Base-by-base conservation (phyloP, 2,888 invertebrate species). In the Brassicogethes aeneus region DNA sequence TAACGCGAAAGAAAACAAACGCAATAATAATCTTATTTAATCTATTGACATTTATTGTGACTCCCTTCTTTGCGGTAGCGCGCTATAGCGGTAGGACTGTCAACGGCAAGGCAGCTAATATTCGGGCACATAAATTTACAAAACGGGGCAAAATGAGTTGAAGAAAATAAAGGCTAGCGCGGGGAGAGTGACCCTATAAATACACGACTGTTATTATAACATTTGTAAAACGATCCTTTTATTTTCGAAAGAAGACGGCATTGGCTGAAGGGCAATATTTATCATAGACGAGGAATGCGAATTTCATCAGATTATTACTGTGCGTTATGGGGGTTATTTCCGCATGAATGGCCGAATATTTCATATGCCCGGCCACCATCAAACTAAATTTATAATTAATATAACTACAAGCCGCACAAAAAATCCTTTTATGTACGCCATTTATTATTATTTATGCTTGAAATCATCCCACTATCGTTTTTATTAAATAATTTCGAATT, bases 61-160 rank as follows among this genome's bases (percentile, higher is more conserved):
- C n/a, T n/a, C n/a, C n/a, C n/a, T n/a, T n/a, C n/a, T n/a, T n/a
- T n/a, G n/a, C n/a, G n/a, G n/a, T n/a, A n/a, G n/a, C n/a, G n/a
- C n/a, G n/a, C n/a, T n/a, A n/a, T n/a, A n/a, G n/a, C 23, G 5
- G 23, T 10, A 23, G 10, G 12, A 32, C 32, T 32, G 32, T 32
- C 32, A 32, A 32, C 32, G 14, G 32, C 32, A 32, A n/a, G 12
- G 3, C 10, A 69, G 66, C 68, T 70, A 71, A 72, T 72, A 72
- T 71, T 70, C 62, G 66, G 62, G 65, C 63, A 71, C 71, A 72
- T 72, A 72, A 72, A 72, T 72, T 72, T 66, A 68, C 66, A 67
- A 69, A 70, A 70, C 69, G 69, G 64, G 63, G 64, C 66, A 66
- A 70, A 13, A 69, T 68, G 69, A 68, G 65, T 66, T 65, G 66